phyloP scores from a whole-genome alignment of 2,888 invertebrate genomes.

The Pristionchus maxplancki region DNA sequence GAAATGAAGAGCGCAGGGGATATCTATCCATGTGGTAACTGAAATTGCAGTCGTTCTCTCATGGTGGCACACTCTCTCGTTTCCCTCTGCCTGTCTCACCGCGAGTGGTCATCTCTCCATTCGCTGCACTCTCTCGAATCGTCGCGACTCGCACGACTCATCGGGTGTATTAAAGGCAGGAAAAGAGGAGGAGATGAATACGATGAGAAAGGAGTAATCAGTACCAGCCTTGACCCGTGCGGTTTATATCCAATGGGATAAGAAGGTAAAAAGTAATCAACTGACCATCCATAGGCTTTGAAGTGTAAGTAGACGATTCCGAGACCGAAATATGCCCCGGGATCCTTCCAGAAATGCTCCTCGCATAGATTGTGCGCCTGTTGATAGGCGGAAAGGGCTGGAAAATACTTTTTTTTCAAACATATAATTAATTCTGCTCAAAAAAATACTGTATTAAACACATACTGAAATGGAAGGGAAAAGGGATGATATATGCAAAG shows the following conservation, averaged over 20 bases:
- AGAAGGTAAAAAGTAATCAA: conserved; percentile 44
- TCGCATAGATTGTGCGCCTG: conserved; percentile 85
- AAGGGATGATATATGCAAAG: too few species aligned
- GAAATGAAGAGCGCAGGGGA: background rate
- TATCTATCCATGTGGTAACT: background rate
- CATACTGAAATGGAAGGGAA: too few species aligned
- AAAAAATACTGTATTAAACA: too few species aligned
- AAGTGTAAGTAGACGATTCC: conserved; percentile 97
- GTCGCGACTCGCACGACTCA: background rate
- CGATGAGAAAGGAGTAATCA: background rate
- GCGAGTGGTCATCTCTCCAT: conserved; percentile 5
- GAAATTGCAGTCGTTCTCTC: background rate
- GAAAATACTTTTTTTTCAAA: conserved; percentile 74
- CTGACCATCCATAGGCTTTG: conserved; percentile 93
- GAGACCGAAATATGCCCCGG: conserved; percentile 92
- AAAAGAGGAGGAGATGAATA: background rate
- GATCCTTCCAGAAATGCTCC: conserved; percentile 89
- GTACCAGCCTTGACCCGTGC: background rate
- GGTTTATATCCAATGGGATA: too few species aligned
- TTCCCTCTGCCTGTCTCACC: background rate
- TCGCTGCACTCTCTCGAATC: background rate
- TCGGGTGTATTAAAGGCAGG: background rate
- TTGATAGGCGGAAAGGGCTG: conserved; percentile 97
- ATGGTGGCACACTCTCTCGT: background rate
- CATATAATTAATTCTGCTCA: too few species aligned